Base-by-base conservation (phyloP, 2,888 invertebrate genomes). In the Polymixis lichenea region DNA sequence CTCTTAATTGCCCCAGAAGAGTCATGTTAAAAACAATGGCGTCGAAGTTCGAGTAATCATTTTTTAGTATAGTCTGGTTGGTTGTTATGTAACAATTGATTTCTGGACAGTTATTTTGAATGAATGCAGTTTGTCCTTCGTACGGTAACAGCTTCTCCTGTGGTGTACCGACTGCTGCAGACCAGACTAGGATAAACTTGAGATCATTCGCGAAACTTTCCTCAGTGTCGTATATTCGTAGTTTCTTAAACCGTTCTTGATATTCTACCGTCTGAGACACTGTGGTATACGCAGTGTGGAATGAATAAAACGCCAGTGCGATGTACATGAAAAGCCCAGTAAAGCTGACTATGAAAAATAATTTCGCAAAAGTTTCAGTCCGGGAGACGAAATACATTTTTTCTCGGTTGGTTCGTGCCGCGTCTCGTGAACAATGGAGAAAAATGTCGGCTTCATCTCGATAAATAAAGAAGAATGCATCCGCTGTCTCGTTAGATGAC, bases 281-380 rank as follows among this genome's bases (percentile, higher is more conserved):
- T 2, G 87, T 87, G 0, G 87, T 90, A 22, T 90, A 91, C 0
- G 94, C 90, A 0, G 90, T 90, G 38, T 94, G 95, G 43, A 95
- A 93, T 0, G 95, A 92, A 77, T 94, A 95, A 83, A 96, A 93
- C 0, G 93, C 94, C 25, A 96, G 77, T 0, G 91, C 79, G 3
- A 89, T 82, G 75, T 95, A 95, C 89, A 92, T 92, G 19, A 95
- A 43, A 55, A 96, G 78, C 11, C 95, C 95, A 19, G 89, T 90
- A 70, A 93, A 90, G 76, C 93, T 93, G 25, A 95, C 81, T n/a
- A 93, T 67, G 79, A 95, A 95, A 85, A 96, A 96, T 85, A 95
- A 86, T 89, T 94, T 95, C 4, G 92, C 93, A 68, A 93, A 93
- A 17, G 90, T 91, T 68, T 92, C 92, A 0, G 91, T 93, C 87